Evolutionary conservation across 2,113 vertebrate genomes (phyloP), one percentile per base, ranked within the genome.

Genomic region (Alethe castanea): DNA sequence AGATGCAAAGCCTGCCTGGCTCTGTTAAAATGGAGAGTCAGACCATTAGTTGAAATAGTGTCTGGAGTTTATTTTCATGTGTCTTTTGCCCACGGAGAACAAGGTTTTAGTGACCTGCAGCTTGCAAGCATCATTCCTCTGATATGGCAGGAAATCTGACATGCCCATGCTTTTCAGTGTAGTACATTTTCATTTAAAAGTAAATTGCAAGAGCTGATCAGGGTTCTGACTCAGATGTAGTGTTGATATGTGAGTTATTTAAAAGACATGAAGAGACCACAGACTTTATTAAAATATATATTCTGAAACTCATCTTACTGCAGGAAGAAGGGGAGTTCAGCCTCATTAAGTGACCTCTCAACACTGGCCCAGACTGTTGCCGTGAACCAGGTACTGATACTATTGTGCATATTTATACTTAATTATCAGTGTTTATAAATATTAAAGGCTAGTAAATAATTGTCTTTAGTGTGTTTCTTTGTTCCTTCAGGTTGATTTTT

Each of bases 311-410:
- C 11, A 18, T 36, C 4, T 89, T 89, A 36, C 69, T 71, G 1
- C 97, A 98, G 98, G 66, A 97, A 90, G 84, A 97, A 97, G 73
- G 96, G 93, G 65, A 90, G 15, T 45, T 97, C 97, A 52, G 95
- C 94, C 45, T 97, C 98, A 3, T 45, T 97, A 11, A 90, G 96
- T 13, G 97, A 98, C 7, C 79, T 98, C 48, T 93, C 94, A 59
- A 62, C 47, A 19, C 52, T 97, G 16, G 72, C 70, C 47, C 92
- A 90, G 7, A 69, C 94, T 59, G 61, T 92, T 23, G 53, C 91
- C 73, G 59, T 94, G 64, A 94, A 40, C 40, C 97, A 98, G 97
- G 98, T 98, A 97, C 24, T 40, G 66, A 26, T 62, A 24, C n/a
- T 59, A 1, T 66, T 65, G 6, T 65, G 5, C 19, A 9, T 66